Percentiles rank a stretch among this genome's conserved stretches.
These are phyloP conservation scores for Corythoichthys intestinalis DNA, from an alignment of 2,113 vertebrate genomes.

Conservation along the genomic window DNA sequence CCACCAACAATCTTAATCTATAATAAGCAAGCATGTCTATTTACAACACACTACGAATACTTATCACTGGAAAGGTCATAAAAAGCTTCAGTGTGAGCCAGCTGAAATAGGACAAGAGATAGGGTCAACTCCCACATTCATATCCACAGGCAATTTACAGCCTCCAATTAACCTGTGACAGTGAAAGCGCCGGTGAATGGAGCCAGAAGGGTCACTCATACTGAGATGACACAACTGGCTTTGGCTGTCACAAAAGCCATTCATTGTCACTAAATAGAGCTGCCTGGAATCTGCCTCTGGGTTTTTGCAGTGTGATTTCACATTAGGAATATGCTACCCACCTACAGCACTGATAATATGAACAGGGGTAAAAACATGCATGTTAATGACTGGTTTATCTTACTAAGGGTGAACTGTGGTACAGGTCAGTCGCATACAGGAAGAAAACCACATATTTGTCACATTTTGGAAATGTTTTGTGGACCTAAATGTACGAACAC, in stretches of 20 bases:
- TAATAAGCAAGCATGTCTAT: not conserved
- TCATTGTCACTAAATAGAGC: conserved; percentile 24
- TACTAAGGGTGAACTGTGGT: not conserved
- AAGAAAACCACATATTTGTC: too few relatives aligned
- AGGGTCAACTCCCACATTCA: not conserved
- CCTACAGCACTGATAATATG: conserved; percentile 12
- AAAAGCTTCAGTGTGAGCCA: not conserved
- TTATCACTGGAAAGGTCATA: not conserved
- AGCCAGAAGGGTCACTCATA: conserved; percentile 25
- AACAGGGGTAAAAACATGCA: conserved; percentile 4
- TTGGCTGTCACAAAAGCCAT: conserved; percentile 31
- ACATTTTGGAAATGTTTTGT: too few relatives aligned
- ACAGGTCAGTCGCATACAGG: not conserved
- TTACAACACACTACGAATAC: not conserved
- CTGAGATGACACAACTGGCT: conserved; percentile 31
- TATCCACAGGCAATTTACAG: not conserved
- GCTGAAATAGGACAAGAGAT: not conserved
- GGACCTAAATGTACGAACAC: too few relatives aligned
- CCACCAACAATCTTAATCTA: not conserved
- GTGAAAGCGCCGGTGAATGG: conserved; percentile 24
- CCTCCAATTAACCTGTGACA: conserved; percentile 21
- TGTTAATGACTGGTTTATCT: not conserved
- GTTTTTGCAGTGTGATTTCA: conserved; percentile 24
- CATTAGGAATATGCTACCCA: conserved; percentile 23
- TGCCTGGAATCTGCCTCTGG: conserved; percentile 14